Percentiles rank a stretch among this genome's conserved stretches.
phyloP scores from a whole-genome alignment of 2,888 invertebrate genomes.

The Drosophila nigricruria region DNA sequence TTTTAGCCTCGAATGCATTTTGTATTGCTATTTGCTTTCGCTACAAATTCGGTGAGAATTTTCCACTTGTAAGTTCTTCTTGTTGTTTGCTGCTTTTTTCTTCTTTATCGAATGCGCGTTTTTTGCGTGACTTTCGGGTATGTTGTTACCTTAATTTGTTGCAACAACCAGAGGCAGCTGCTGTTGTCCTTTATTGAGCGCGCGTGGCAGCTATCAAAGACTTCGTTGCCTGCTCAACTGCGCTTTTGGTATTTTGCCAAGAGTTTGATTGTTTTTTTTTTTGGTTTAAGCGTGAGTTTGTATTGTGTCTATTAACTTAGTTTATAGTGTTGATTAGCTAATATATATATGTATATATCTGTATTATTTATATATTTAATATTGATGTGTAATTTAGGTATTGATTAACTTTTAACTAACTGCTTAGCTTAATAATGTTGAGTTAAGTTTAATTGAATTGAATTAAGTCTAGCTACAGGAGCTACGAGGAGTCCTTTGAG shows the following conservation, averaged over 20 bases:
- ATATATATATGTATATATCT: slow-evolving; percentile 11
- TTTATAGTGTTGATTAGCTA: slow-evolving; percentile 9
- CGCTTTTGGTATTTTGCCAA: slow-evolving; percentile 10
- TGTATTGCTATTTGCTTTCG: slow-evolving; percentile 62
- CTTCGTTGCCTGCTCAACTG: slow-evolving; percentile 40
- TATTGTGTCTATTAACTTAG: slow-evolving; percentile 15
- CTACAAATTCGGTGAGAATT: slow-evolving; percentile 48
- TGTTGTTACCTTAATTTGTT: slow-evolving; percentile 46
- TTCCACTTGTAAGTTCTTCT: slow-evolving; percentile 32
- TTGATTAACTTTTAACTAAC: slow-evolving; percentile 23
- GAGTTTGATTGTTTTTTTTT: slow-evolving; percentile 15
- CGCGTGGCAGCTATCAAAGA: slow-evolving; percentile 26
- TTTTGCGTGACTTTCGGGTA: slow-evolving; percentile 15
- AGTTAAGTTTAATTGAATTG: slow-evolving; percentile 17
- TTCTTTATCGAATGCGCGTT: slow-evolving; percentile 8
- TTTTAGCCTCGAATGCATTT: slow-evolving; percentile 84
- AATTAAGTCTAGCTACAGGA: slow-evolving; percentile 41
- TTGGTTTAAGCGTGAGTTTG: slow-evolving; percentile 13
- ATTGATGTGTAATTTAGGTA: slow-evolving; percentile 19
- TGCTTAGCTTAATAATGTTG: slow-evolving; percentile 27
- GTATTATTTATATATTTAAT: slow-evolving; percentile 12
- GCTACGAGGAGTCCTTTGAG: slow-evolving; percentile 27
- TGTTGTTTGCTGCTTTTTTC: slow-evolving; percentile 6
- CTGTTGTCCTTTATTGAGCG: slow-evolving; percentile 23
- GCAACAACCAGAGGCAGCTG: slow-evolving; percentile 19